phyloP scores from a whole-genome alignment of 2,888 invertebrate genomes.

The Tetropium fuscum region DNA sequence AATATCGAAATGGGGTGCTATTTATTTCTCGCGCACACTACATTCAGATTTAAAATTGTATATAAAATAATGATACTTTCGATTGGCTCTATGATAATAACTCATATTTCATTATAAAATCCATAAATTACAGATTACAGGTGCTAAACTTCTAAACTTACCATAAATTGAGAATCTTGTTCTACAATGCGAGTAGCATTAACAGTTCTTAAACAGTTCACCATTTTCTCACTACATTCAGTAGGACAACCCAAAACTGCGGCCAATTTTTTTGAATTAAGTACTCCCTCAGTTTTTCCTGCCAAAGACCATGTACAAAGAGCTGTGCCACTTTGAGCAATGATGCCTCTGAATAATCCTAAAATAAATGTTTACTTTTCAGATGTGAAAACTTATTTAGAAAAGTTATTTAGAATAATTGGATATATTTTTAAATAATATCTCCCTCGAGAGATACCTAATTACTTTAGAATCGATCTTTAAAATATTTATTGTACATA shows the following conservation, averaged over 20 bases:
- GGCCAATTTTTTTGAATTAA: conserved; percentile 72
- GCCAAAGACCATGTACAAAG: conserved; percentile 62
- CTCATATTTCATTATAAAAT: too few species aligned
- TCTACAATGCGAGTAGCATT: conserved; percentile 74
- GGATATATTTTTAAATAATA: too few species aligned
- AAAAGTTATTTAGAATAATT: too few species aligned
- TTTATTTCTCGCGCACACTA: too few species aligned
- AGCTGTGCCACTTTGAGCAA: conserved; percentile 81
- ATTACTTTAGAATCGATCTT: too few species aligned
- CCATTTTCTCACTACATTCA: conserved; percentile 64
- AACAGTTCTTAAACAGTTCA: conserved; percentile 74
- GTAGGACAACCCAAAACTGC: conserved; percentile 73
- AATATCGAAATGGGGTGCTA: too few species aligned
- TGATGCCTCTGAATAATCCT: conserved; percentile 79
- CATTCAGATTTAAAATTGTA: too few species aligned
- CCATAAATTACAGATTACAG: conserved; percentile 44
- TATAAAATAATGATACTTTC: too few species aligned
- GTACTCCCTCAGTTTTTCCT: conserved; percentile 70
- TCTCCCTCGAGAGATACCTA: too few species aligned
- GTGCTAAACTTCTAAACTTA: conserved; percentile 58
- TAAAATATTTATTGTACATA: too few species aligned
- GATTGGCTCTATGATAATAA: too few species aligned
- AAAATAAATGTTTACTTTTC: conserved; percentile 46
- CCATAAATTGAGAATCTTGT: conserved; percentile 76
- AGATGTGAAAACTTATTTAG: too few species aligned